Base-by-base conservation (phyloP, 1,140 invertebrate genomes). In the Heliconius melpomene region DNA sequence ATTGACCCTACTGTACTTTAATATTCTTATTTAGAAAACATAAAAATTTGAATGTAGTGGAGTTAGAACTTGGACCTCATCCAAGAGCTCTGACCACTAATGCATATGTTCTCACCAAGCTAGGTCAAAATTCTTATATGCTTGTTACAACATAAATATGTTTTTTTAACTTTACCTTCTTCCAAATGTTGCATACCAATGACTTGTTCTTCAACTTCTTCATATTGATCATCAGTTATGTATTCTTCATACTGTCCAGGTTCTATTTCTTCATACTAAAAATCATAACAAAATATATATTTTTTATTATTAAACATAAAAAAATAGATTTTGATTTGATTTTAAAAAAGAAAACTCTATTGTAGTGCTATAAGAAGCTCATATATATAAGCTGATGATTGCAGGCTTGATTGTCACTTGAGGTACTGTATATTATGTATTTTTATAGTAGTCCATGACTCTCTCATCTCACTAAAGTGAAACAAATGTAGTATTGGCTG, bases 171-270 rank as follows among this genome's bases (percentile, higher is more conserved):
- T 26, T 9, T 66, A 66, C 93, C 91, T 89, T 95, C 94, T 70
- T 95, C 94, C n/a, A 95, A 86, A 81, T 93, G 91, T 82, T 94
- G 94, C 92, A 95, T 94, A 9, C 93, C 93, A 72, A 95, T 95
- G 46, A 95, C 94, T 78, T 95, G 94, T 66, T 95, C 94, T 70
- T 95, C 94, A 13, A 94, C 94, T 75, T 95, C 93, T 75, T 95
- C 94, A 84, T 95, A 95, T 38, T 95, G 94, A 81, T 95, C 93
- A 82, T 94, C 94, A 8, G 93, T 94, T 23, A 95, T 95, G 81
- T 95, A 95, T 77, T 95, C 94, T 77, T 95, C 94, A 75, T 95
- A 95, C 75, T 95, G 94, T 7, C 89, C 93, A 0, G 94, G 86
- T 78, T 95, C 94, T 82, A 95, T 95, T 82, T 95, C 94, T 85